These are phyloP conservation scores for Tachuris rubrigastra DNA, from an alignment of 2,113 vertebrate genomes.

Conservation along the genomic window DNA sequence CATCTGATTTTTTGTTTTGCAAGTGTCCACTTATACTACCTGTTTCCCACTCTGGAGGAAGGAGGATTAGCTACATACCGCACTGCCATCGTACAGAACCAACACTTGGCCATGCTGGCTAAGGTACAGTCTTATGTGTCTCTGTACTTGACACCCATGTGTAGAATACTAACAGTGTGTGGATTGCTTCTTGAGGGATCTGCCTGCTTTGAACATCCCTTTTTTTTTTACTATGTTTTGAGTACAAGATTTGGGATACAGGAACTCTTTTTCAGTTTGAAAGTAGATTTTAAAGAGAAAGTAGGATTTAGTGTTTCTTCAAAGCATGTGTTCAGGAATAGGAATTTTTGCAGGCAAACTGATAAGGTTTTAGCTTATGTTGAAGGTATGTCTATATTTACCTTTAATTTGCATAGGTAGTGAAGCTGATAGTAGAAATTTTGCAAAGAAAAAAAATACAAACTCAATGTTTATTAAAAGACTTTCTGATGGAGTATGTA, in stretches of 20 bases:
- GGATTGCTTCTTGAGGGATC: neutral
- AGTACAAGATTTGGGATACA: neutral
- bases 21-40: slow-evolving; percentile 96
- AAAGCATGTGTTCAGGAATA: neutral
- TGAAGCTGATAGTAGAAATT: neutral
- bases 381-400: neutral
- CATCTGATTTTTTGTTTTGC: neutral
- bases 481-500: neutral
- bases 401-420: neutral
- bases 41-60: slow-evolving; percentile 95
- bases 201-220: neutral
- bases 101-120: slow-evolving; percentile 96
- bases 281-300: neutral
- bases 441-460: neutral
- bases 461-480: neutral
- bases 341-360: neutral
- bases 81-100: slow-evolving; percentile 98
- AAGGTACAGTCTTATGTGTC: slow-evolving; percentile 78
- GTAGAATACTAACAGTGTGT: rapidly evolving
- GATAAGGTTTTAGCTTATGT: neutral
- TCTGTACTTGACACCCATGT: neutral
- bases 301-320: neutral
- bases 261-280: neutral
- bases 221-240: neutral
- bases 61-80: slow-evolving; percentile 96